phyloP scores from a whole-genome alignment of 2,797 vertebrate genomes.

The Sebastes cheni region DNA sequence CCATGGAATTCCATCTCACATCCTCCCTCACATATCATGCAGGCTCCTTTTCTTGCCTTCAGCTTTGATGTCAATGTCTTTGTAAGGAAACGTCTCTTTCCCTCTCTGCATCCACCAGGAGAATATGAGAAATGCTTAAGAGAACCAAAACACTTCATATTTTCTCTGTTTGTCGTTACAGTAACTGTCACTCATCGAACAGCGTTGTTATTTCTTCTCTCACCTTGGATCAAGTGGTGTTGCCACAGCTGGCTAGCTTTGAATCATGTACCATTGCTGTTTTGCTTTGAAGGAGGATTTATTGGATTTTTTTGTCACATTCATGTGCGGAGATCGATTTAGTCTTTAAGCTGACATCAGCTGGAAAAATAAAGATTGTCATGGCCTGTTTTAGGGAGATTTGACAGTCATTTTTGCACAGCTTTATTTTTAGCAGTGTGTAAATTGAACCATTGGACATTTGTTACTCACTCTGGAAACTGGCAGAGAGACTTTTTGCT shows the following conservation, averaged over 20 bases:
- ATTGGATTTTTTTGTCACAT: constrained; percentile 69
- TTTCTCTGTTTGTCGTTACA: constrained; percentile 65
- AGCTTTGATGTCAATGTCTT: constrained; percentile 71
- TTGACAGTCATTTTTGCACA: constrained; percentile 1
- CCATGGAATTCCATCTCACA: constrained; percentile 71
- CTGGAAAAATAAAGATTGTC: constrained; percentile 59
- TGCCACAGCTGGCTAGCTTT: constrained; percentile 73
- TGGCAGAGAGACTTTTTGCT: background rate
- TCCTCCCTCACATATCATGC: constrained; percentile 67
- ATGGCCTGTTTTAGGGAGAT: constrained; percentile 13
- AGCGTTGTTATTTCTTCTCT: constrained; percentile 64
- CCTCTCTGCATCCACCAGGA: constrained; percentile 38
- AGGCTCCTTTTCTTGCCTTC: constrained; percentile 65
- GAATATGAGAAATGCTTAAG: constrained; percentile 56
- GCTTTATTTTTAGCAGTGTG: background rate
- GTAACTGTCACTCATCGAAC: constrained; percentile 65
- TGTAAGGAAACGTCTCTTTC: constrained; percentile 62
- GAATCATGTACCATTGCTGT: constrained; percentile 61
- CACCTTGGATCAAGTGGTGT: constrained; percentile 67
- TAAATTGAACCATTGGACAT: background rate
- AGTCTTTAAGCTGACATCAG: constrained; percentile 53
- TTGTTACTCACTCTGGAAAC: background rate
- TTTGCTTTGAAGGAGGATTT: constrained; percentile 67
- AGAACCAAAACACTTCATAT: constrained; percentile 39
- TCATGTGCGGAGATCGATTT: constrained; percentile 55